Evolutionary conservation across 2,797 vertebrate genomes (phyloP).

Genomic region (Tapera naevia): DNA sequence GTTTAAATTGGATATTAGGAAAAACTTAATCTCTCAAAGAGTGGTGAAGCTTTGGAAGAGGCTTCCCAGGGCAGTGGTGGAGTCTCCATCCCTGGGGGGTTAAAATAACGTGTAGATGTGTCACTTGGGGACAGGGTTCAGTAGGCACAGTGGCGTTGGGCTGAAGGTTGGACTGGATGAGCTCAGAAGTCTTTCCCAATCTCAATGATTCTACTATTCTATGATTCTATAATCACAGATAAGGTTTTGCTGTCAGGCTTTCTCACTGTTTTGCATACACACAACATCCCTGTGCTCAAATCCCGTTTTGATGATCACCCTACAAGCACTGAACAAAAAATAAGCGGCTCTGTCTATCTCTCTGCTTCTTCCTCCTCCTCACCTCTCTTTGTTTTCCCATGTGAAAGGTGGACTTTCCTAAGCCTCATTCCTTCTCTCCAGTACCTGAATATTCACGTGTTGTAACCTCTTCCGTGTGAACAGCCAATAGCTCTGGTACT

Average conservation of each 20-base stretch:
- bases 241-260: accelerated
- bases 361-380: not conserved
- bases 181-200: no score
- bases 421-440: accelerated
- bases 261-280: accelerated
- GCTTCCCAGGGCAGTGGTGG: no score
- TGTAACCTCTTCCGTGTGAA: not conserved
- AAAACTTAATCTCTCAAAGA: no score
- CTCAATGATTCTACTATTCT: no score
- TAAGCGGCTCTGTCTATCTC: not conserved
- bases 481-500: not conserved
- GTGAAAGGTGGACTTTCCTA: accelerated
- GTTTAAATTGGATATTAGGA: no score
- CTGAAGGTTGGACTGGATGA: no score
- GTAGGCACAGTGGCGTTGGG: no score
- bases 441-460: not conserved
- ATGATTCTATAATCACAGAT: no score
- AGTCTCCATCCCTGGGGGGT: no score
- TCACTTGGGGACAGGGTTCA: no score
- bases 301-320: not conserved
- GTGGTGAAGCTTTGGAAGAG: no score
- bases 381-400: not conserved
- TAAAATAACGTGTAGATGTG: no score
- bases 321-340: not conserved
- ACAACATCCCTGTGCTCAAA: not conserved